Conservation (phyloP, 2,888 invertebrate genomes). For the Campopleginae sp. region DNA sequence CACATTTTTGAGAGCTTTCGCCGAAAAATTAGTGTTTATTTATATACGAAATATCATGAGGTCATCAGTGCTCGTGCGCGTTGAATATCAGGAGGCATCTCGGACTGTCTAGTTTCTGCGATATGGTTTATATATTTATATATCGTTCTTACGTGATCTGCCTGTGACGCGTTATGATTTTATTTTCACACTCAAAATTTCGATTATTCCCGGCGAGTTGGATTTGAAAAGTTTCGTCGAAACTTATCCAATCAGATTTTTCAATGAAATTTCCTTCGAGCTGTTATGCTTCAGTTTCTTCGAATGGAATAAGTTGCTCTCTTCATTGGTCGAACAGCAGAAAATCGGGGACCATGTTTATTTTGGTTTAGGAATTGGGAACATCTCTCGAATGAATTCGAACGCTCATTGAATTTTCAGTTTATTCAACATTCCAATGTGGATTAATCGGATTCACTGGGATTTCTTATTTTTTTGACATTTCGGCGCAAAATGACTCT, state of each 20-base stretch:
- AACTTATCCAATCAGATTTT: background rate
- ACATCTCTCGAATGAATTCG: background rate
- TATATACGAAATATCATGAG: constrained; percentile 14
- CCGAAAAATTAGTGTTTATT: constrained; percentile 10
- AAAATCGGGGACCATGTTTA: background rate
- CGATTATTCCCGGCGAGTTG: constrained; percentile 12
- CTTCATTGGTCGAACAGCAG: background rate
- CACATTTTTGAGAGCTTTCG: constrained; percentile 2
- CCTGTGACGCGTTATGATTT: constrained; percentile 60
- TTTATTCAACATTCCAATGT: background rate
- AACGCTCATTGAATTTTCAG: background rate
- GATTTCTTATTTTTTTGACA: background rate
- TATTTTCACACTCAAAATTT: constrained; percentile 58
- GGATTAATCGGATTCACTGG: background rate
- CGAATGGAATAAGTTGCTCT: background rate
- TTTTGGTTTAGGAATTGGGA: constrained; percentile 1
- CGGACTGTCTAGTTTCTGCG: constrained; percentile 38
- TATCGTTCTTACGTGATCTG: constrained; percentile 62
- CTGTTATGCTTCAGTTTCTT: background rate
- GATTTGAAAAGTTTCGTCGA: background rate
- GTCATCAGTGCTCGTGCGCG: constrained; percentile 47
- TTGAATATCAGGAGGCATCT: constrained; percentile 25
- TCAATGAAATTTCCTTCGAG: background rate
- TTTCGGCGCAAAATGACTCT: background rate
- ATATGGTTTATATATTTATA: constrained; percentile 20